These are phyloP conservation scores for Propithecus perrieri DNA, from an alignment of 2,797 vertebrate genomes.

Conservation along the genomic window DNA sequence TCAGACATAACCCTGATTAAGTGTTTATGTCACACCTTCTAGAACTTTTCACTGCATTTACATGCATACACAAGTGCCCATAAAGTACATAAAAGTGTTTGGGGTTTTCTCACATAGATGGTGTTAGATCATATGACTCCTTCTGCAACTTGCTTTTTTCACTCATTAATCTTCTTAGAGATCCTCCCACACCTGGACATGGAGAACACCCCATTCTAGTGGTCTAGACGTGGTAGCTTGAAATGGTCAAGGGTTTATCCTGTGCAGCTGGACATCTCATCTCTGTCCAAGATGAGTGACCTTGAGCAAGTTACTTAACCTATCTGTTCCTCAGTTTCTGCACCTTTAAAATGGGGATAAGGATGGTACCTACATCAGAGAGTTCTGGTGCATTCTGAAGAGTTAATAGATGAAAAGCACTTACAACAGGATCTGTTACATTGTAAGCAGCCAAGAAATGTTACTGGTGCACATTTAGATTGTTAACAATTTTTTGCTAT, in stretches of 20 bases:
- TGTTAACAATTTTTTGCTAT: conserved; percentile 17
- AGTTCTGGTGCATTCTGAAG: neutral
- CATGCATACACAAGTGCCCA: neutral
- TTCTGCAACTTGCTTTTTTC: neutral
- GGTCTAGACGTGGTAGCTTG: neutral
- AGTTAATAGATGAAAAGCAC: neutral
- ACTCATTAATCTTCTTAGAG: neutral
- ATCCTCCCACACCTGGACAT: neutral
- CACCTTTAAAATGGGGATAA: neutral
- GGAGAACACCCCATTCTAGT: neutral
- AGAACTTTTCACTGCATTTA: neutral
- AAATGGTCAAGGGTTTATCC: neutral
- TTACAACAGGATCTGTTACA: neutral
- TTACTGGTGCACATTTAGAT: neutral
- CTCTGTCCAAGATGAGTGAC: neutral
- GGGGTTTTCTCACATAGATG: neutral
- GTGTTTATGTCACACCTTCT: neutral
- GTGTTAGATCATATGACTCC: neutral
- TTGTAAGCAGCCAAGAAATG: neutral
- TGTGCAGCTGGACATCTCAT: neutral
- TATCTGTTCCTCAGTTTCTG: neutral
- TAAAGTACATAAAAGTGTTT: neutral
- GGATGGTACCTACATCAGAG: neutral
- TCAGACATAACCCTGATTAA: neutral
- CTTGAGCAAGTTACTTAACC: neutral